Evolutionary conservation across 2,797 vertebrate species (phyloP), one percentile per base, ranked within the genome.

Genomic region (Falco berigora): DNA sequence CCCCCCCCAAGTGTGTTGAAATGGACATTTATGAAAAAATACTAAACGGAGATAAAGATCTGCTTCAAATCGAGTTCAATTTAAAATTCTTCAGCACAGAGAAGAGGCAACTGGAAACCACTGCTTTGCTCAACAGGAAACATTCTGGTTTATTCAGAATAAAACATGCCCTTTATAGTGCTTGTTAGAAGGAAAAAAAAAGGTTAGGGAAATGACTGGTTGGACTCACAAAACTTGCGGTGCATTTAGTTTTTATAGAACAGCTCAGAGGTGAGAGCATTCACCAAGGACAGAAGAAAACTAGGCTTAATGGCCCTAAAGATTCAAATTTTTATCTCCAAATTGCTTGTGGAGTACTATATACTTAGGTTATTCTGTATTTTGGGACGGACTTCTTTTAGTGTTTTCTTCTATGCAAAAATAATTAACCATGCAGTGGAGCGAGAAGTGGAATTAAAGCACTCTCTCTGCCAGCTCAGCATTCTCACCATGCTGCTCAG

Each of bases 141-240:
- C 56, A 59, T 53, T 66, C 27, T 21, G 44, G 58, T 92, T 85
- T 52, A 87, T 52, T 47, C 77, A 89, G 72, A 82, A 79, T 46
- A 96, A 89, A 93, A 81, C 36, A 61, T 46, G 63, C 30, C 36
- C 49, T 92, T 86, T 75, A 71, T 8, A 82, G 64, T 16, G 53
- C 46, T 88, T 67, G 71, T 88, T 63, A 63, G 72, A 80, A 73
- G 49, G 14, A 4, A 46, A 75, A 69, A 66, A 77, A 67, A 22
- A 32, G 40, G 22, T 15, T 67, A 85, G 32, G 66, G 68, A 93
- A 94, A 91, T 67, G 49, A 94, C 94, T 38, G 79, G 68, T 34
- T 76, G 90, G 78, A 86, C 92, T 92, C 95, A 96, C 94, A 95
- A 91, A 96, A 85, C 64, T n/a, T 27, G 84, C 5, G 19, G 75